phyloP scores from a whole-genome alignment of 1,140 invertebrate genomes.

The Cylas formicarius region DNA sequence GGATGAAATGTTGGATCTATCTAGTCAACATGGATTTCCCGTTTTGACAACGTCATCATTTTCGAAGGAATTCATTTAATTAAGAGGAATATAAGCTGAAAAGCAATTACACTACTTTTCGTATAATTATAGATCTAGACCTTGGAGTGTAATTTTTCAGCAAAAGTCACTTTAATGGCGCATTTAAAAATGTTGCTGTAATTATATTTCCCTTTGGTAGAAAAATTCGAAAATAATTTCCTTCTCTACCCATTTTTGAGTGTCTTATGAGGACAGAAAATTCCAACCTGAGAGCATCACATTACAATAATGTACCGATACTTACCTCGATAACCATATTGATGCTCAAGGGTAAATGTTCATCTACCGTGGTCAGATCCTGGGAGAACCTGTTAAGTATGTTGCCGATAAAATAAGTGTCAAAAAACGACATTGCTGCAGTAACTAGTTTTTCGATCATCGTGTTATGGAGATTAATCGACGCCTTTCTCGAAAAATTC shows the following conservation, averaged over 20 bases:
- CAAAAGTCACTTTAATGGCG: no score
- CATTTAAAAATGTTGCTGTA: no score
- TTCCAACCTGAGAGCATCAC: neutral
- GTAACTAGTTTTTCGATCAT: conserved; percentile 26
- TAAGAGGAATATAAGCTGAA: no score
- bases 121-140: no score
- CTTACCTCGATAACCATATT: conserved; percentile 26
- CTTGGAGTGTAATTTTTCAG: no score
- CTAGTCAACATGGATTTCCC: neutral
- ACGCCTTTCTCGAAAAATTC: conserved; percentile 21
- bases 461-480: conserved; percentile 28
- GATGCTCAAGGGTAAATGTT: conserved; percentile 26
- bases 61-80: no score
- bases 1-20: neutral
- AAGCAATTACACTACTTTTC: no score
- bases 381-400: conserved; percentile 34
- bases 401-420: conserved; percentile 34
- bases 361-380: conserved; percentile 31
- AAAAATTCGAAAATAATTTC: neutral
- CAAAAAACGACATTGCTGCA: conserved; percentile 33
- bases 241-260: no score
- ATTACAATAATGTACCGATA: conserved; percentile 1
- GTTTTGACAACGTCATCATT: no score
- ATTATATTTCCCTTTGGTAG: neutral
- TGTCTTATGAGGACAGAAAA: conserved; percentile 6